Conservation (phyloP, 1,140 invertebrate species). For the Conus betulinus region DNA sequence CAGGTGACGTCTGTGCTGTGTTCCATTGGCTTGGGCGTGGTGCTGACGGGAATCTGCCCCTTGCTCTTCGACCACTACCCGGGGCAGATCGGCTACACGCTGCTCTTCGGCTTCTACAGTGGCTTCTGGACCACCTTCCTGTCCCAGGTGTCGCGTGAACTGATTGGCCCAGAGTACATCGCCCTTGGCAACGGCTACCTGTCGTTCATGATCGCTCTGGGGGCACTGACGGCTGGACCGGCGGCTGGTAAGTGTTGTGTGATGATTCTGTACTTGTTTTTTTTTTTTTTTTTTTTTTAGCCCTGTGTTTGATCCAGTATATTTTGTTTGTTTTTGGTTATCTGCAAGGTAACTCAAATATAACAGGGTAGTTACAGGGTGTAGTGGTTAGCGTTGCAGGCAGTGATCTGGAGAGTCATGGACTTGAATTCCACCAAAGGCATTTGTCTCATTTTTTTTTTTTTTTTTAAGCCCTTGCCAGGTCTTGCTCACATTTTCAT, state of each 20-base stretch:
- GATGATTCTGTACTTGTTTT: not conserved
- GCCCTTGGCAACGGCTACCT: conserved; percentile 71
- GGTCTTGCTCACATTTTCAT: too few relatives aligned
- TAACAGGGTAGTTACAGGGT: too few relatives aligned
- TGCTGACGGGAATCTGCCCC: conserved; percentile 68
- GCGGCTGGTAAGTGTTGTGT: conserved; percentile 60
- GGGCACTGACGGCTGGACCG: conserved; percentile 66
- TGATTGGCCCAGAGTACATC: conserved; percentile 70
- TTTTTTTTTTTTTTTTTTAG: too few relatives aligned
- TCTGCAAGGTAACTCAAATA: too few relatives aligned
- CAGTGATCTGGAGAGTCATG: too few relatives aligned
- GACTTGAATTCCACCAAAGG: too few relatives aligned
- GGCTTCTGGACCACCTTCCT: conserved; percentile 73
- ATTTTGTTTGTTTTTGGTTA: too few relatives aligned
- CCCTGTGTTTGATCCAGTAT: too few relatives aligned
- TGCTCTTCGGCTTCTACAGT: conserved; percentile 71
- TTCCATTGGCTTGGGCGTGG: conserved; percentile 64
- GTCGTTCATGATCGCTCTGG: conserved; percentile 69
- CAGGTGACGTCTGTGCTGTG: conserved; percentile 64
- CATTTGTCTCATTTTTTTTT: too few relatives aligned
- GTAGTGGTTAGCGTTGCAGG: too few relatives aligned
- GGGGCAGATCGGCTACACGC: conserved; percentile 71
- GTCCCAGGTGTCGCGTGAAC: conserved; percentile 66
- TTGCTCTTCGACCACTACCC: conserved; percentile 68
- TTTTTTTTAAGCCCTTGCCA: too few relatives aligned